Base-by-base conservation (phyloP, 30 jellyfish, hydroid and myxozoan genomes). In the Mastigias papua region DNA sequence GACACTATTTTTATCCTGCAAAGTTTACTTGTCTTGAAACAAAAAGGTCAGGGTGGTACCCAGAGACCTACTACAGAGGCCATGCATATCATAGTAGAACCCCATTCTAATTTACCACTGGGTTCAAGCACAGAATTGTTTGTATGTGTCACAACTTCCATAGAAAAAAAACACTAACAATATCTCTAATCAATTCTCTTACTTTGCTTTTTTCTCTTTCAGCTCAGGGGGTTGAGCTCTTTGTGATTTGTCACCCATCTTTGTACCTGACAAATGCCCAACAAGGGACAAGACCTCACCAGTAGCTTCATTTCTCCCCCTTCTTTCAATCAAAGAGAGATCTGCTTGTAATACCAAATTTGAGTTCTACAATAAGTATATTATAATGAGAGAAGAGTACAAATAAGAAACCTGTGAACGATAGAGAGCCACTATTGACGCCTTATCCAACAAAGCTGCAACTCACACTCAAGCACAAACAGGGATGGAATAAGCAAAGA, bases 311-410 rank as follows among this genome's bases (percentile, higher is more conserved):
- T 96, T 98, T 86, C 97, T 89, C 21, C 92, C 97, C 65, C 99
- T 94, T 78, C 93, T 84, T 69, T 96, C 99, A 78, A 96, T 96
- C 66, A 96, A 80, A 25, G 98, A 83, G 17, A 92, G 90, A 89
- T 96, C 99, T 17, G 99, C 99, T 91, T 96, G 99, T 83, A 96
- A 76, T 25, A 96, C 99, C 80, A 96, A 96, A 92, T 96, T 96
- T 33, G 99, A 91, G 64, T 91, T 96, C 99, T 96, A 72, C n/a
- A 68, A 69, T 37, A 69, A 82, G 42, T 23, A 81, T 0, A 61
- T 16, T 26, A 20, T 16, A 60, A 30, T 29, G 8, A 4, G 13
- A 42, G 13, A 4, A 28, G 26, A 16, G 10, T 69, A 15, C 7
- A 42, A 4, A 42, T 42, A 15, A 42, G 54, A 4, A 42, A 42